Conservation (phyloP, 2,113 vertebrate species). For the Rhynchopsitta pachyrhyncha region DNA sequence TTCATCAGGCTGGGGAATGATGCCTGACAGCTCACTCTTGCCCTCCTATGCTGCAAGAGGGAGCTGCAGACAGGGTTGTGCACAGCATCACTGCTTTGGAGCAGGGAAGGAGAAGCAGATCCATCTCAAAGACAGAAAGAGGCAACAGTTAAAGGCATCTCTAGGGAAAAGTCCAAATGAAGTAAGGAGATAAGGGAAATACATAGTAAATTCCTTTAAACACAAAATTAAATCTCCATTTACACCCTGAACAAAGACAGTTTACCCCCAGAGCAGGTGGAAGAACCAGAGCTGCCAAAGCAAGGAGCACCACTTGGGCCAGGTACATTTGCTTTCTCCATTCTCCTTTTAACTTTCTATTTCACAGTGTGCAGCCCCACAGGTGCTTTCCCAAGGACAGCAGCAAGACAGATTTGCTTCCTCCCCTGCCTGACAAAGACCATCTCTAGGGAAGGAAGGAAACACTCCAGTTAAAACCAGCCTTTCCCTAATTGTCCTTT, state of each 20-base stretch:
- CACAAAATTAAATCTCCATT: not conserved
- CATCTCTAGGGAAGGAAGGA: not conserved
- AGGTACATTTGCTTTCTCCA: rapidly evolving
- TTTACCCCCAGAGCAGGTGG: rapidly evolving
- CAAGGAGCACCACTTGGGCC: not conserved
- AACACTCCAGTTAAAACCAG: not conserved
- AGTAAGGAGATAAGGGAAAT: not conserved
- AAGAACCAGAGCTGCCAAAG: rapidly evolving
- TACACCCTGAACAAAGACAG: not conserved
- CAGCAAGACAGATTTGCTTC: not conserved
- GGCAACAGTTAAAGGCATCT: not conserved
- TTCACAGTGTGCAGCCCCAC: not conserved
- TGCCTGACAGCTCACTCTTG: not conserved
- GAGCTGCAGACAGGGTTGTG: slow-evolving; percentile 17
- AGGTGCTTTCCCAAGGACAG: not conserved
- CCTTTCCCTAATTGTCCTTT: not conserved
- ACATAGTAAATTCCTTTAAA: not conserved
- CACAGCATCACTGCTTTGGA: not conserved
- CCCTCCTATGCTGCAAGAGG: slow-evolving; percentile 50
- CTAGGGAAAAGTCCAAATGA: not conserved
- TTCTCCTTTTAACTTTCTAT: not conserved
- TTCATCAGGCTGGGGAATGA: not conserved
- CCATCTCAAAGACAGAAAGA: not conserved
- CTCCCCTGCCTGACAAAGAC: not conserved
- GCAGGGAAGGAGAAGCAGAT: not conserved